A percentile compares a stretch with the other conserved stretches of the same genome.
Evolutionary conservation across 1,140 invertebrate genomes (phyloP).

Genomic region (Luehdorfia chinensis): DNA sequence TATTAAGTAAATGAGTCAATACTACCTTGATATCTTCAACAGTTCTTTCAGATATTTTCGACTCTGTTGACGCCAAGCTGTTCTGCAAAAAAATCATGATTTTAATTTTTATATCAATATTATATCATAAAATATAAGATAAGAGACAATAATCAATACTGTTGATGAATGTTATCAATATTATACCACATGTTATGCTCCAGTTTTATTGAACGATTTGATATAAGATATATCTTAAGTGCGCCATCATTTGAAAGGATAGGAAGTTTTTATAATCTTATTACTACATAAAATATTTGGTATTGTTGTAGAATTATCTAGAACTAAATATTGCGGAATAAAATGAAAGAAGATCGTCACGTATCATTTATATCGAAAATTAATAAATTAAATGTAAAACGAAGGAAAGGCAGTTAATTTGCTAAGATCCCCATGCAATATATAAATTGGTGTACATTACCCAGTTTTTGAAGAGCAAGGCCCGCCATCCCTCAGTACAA

Average conservation of each 20-base stretch:
- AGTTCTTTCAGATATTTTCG: constrained; percentile 52
- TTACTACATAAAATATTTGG: background rate
- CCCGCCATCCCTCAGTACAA: too few relatives aligned
- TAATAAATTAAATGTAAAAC: too few relatives aligned
- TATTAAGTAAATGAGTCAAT: constrained; percentile 1
- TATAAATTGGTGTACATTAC: too few relatives aligned
- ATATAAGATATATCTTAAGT: background rate
- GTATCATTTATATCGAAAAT: too few relatives aligned
- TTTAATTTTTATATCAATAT: constrained; percentile 14
- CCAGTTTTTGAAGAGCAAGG: too few relatives aligned
- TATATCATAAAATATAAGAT: background rate
- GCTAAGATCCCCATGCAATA: too few relatives aligned
- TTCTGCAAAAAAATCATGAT: constrained; percentile 40
- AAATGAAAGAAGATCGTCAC: too few relatives aligned
- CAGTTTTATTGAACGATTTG: background rate
- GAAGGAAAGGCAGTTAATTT: too few relatives aligned
- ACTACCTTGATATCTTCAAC: constrained; percentile 67
- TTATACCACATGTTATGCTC: background rate
- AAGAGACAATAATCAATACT: background rate
- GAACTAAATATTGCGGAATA: too few relatives aligned
- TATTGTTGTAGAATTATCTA: too few relatives aligned
- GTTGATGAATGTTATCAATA: background rate
- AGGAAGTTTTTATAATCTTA: background rate
- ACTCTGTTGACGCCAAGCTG: constrained; percentile 47
- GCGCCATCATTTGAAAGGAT: background rate